Evolutionary conservation across 30 jellyfish, hydroid and myxozoan species (phyloP).

Genomic region (Catostylus mosaicus): DNA sequence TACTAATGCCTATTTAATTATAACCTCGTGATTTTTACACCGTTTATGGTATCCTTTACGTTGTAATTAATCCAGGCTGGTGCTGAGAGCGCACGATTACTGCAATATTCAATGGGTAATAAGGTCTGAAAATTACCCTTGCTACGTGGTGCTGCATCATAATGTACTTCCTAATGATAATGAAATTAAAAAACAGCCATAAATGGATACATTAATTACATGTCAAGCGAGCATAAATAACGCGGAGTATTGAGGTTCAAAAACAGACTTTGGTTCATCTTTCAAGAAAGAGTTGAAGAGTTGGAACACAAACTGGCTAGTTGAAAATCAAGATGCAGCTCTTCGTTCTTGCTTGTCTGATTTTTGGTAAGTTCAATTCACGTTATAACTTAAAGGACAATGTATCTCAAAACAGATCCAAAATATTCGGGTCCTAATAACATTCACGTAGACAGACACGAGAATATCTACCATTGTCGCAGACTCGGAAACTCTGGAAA

Average conservation of each 20-base stretch:
- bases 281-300: neutral
- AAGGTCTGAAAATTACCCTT: neutral
- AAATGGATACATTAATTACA: neutral
- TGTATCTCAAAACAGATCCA: neutral
- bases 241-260: neutral
- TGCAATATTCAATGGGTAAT: neutral
- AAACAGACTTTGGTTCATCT: neutral
- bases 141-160: neutral
- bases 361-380: neutral
- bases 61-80: neutral
- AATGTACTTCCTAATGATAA: neutral
- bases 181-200: neutral
- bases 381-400: neutral
- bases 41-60: neutral
- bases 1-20: neutral
- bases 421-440: too few relatives aligned
- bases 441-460: too few relatives aligned
- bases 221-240: neutral
- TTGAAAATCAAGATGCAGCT: neutral
- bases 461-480: too few relatives aligned
- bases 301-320: neutral
- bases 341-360: neutral
- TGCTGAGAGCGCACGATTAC: neutral
- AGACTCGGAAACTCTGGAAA: too few relatives aligned
- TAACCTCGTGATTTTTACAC: neutral